These are phyloP conservation scores for Microtus pennsylvanicus DNA, from an alignment of 2,113 vertebrate species.

Conservation along the genomic window DNA sequence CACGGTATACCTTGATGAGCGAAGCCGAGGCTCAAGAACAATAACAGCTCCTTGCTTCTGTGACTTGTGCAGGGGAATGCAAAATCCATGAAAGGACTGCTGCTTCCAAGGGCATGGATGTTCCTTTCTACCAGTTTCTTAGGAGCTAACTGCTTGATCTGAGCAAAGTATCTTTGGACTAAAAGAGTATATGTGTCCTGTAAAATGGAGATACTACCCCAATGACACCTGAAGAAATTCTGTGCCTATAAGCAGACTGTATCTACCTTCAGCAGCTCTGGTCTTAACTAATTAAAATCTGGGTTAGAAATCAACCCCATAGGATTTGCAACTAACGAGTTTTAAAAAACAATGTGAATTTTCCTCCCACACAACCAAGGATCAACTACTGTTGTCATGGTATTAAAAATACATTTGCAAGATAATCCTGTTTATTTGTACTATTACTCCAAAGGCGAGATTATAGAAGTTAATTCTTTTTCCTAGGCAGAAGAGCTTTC, in stretches of 20 bases:
- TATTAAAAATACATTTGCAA: neutral
- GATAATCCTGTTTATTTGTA: conserved; percentile 39
- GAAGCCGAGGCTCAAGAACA: neutral
- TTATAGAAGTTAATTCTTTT: conserved; percentile 11
- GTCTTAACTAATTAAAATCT: conserved; percentile 48
- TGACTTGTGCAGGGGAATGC: neutral
- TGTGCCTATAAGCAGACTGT: neutral
- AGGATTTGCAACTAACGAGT: conserved; percentile 25
- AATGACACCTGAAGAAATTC: conserved; percentile 6
- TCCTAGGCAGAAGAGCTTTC: conserved; percentile 2
- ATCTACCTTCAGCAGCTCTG: neutral
- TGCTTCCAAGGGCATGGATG: neutral
- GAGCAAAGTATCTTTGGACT: conserved; percentile 11
- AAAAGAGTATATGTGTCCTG: neutral
- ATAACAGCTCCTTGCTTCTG: conserved; percentile 16
- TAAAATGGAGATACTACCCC: neutral
- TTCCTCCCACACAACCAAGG: neutral
- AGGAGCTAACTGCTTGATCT: conserved; percentile 38
- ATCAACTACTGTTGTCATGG: conserved; percentile 24
- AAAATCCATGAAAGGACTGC: neutral
- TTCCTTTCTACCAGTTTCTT: conserved; percentile 54
- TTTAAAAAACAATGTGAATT: conserved; percentile 52
- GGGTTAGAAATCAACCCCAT: conserved; percentile 46
- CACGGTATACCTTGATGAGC: neutral
- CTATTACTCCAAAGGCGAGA: neutral